A percentile compares a stretch with the other conserved stretches of the same genome.
Conservation (phyloP, 2,888 invertebrate species). For the Polylopha cassiicola region DNA sequence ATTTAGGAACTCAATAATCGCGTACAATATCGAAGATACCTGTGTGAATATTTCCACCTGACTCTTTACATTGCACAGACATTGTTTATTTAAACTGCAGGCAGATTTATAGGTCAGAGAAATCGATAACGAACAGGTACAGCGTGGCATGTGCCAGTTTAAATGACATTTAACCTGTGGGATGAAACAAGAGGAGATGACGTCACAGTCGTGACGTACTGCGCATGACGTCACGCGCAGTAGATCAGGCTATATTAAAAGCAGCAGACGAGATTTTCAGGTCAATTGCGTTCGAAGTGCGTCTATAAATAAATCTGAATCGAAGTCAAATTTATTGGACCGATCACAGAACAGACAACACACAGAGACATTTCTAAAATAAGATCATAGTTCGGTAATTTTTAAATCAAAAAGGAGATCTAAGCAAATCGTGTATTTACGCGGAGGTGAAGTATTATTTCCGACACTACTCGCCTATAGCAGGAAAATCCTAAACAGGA, state of each 20-base stretch:
- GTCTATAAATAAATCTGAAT: constrained; percentile 4
- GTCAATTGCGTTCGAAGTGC: constrained; percentile 10
- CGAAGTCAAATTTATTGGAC: constrained; percentile 1
- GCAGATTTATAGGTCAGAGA: constrained; percentile 12
- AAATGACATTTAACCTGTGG: background rate
- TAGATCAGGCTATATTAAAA: constrained; percentile 15
- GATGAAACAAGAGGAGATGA: constrained; percentile 29
- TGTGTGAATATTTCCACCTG: constrained; percentile 5
- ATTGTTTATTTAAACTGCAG: constrained; percentile 5
- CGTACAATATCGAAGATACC: too few relatives aligned
- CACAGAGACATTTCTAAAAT: too few relatives aligned
- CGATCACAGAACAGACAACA: too few relatives aligned
- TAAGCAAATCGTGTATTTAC: too few relatives aligned
- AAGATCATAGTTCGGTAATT: too few relatives aligned
- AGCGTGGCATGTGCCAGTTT: background rate
- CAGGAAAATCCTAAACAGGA: too few relatives aligned
- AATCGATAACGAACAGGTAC: constrained; percentile 11
- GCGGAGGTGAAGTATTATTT: too few relatives aligned
- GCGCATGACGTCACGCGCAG: constrained; percentile 49
- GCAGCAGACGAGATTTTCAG: constrained; percentile 8
- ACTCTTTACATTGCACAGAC: constrained; percentile 4
- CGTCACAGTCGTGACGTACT: constrained; percentile 46
- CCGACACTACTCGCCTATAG: too few relatives aligned
- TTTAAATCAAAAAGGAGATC: too few relatives aligned
- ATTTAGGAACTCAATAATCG: too few relatives aligned